These are phyloP conservation scores for Aplysina aerophoba DNA, from an alignment of 37 sponge, comb jelly and placozoan species.

Conservation along the genomic window DNA sequence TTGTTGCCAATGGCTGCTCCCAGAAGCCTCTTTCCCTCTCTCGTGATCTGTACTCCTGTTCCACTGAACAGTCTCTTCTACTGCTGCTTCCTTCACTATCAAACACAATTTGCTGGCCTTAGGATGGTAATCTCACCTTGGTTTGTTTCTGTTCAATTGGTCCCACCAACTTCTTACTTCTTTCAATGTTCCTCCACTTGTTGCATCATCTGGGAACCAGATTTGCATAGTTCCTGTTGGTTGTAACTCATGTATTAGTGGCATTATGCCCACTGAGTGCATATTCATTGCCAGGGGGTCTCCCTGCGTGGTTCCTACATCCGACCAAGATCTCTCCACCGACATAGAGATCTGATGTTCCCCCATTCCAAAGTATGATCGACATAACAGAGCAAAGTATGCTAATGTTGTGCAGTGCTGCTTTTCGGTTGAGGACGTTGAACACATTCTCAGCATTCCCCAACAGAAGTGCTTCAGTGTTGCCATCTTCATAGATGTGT, in stretches of 20 bases:
- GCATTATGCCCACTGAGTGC: not conserved
- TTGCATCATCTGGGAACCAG: slow-evolving; percentile 23
- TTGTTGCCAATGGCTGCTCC: not conserved
- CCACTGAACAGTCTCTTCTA: not conserved
- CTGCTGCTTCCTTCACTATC: not conserved
- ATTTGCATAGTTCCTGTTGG: not conserved
- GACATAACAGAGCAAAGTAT: not conserved
- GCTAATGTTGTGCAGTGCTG: not conserved
- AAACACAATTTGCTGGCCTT: not conserved
- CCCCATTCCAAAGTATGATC: not conserved
- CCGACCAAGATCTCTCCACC: not conserved
- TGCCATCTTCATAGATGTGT: not conserved
- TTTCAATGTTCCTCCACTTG: not conserved
- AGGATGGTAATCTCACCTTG: not conserved
- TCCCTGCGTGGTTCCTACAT: slow-evolving; percentile 1
- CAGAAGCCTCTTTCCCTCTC: not conserved
- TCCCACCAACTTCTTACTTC: not conserved
- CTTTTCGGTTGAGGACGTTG: not conserved
- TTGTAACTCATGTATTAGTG: not conserved
- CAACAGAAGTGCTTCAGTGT: not conserved
- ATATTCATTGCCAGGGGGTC: slow-evolving; percentile 7
- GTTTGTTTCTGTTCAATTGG: not conserved
- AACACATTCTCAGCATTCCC: not conserved
- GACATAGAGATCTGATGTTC: not conserved
- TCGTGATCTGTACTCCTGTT: not conserved